Conservation (phyloP, 2,113 vertebrate genomes). For the Mesoclemmys tuberculata region DNA sequence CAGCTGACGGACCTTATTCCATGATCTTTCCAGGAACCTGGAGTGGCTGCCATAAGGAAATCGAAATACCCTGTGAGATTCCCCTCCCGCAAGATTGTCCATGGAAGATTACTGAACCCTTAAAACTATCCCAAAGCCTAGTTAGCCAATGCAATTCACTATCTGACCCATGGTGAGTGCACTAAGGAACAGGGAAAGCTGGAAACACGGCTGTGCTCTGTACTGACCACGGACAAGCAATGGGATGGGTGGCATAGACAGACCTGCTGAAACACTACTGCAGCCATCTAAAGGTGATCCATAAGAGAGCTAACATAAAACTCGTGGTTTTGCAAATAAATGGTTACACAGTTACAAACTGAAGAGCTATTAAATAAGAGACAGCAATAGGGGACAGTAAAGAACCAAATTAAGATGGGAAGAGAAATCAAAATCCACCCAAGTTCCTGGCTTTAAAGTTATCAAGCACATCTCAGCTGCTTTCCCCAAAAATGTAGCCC, state of each 20-base stretch:
- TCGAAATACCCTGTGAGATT: neutral
- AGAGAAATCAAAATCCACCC: neutral
- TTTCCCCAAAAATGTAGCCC: neutral
- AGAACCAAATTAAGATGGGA: neutral
- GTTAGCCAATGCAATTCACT: neutral
- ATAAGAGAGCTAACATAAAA: neutral
- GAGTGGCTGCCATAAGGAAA: neutral
- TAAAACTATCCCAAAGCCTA: neutral
- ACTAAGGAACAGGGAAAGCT: neutral
- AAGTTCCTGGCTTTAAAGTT: neutral
- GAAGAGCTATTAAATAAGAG: neutral
- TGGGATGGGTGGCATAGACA: neutral
- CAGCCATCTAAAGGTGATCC: neutral
- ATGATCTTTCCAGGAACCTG: neutral
- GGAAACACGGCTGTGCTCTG: neutral
- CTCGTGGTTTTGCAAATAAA: neutral
- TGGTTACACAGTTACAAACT: neutral
- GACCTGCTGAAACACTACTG: neutral
- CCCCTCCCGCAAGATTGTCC: neutral
- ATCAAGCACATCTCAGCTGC: accelerated
- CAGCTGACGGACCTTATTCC: neutral
- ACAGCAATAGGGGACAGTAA: neutral
- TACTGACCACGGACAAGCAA: neutral
- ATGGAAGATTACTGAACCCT: neutral
- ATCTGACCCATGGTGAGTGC: neutral